Base-by-base conservation (phyloP, 2,113 vertebrate genomes). In the Lasiurus cinereus region DNA sequence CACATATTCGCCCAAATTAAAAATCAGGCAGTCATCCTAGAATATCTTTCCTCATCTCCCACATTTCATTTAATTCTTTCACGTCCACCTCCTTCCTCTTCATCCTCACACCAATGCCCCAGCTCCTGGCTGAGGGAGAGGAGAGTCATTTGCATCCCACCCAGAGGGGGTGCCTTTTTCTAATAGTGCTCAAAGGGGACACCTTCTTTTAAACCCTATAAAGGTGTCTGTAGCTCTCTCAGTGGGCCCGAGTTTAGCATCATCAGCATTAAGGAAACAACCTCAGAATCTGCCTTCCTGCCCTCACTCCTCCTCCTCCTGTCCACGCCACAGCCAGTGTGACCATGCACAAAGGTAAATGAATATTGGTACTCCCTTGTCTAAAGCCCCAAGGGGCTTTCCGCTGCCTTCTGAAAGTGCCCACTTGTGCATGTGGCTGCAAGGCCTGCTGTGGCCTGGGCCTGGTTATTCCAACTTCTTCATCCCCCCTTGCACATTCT, bases 11-110 rank as follows among this genome's bases (percentile, higher is more conserved):
- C 16, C 36, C 33, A 43, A 8, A 70, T 69, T 64, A 79, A 62
- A 86, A 72, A 73, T 39, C 88, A 62, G 73, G 46, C 66, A 15
- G 31, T 43, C 56, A 4, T 24, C 36, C 29, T 46, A 8, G 36
- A 19, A 7, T 72, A 27, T 31, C 48, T 13, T 21, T 70, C 24
- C 29, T 50, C 24, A 2, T 12, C 29, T 36, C 43, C 39, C 22
- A 33, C 27, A 36, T 16, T 36, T 19, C 2, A 0, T 8, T 48
- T 48, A 18, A 0, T 59, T 64, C 79, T 54, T 69, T 11, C 24
- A 5, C 1, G 11, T 5, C 36, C 0, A 2, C 6, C 14, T 5
- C 7, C 18, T 70, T n/a, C n/a, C 19, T 36, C 48, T 24, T 46
- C 36, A 50, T 43, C 24, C 5, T 14, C 14, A 82, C 43, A 29